Evolutionary conservation across 1,140 invertebrate species (phyloP).

Genomic region (Bombus sylvicola): DNA sequence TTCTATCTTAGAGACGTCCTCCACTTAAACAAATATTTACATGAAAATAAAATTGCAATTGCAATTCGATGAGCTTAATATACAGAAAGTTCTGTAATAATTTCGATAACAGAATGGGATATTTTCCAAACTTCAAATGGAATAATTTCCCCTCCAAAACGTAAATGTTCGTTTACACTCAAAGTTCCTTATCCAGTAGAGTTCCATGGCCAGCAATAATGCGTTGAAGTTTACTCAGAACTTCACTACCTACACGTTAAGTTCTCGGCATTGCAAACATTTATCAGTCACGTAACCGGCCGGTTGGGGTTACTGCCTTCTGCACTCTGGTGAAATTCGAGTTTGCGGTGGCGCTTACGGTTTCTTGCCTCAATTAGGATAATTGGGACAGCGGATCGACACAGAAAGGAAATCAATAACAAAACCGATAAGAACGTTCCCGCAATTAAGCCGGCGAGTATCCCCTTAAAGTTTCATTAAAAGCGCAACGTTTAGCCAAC

Average conservation of each 20-base stretch:
- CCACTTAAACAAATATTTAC: not conserved
- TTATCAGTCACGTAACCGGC: constrained; percentile 28
- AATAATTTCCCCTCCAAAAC: not conserved
- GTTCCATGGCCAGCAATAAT: not conserved
- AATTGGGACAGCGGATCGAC: constrained; percentile 38
- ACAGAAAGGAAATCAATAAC: constrained; percentile 15
- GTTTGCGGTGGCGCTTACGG: constrained; percentile 28
- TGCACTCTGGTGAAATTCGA: constrained; percentile 19
- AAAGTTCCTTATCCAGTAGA: not conserved
- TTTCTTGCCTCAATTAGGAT: constrained; percentile 20
- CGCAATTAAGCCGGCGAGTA: constrained; percentile 27
- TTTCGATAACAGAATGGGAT: not conserved
- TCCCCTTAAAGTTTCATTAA: constrained; percentile 37
- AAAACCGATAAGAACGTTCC: constrained; percentile 6
- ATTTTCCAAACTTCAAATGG: not conserved
- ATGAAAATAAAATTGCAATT: not conserved
- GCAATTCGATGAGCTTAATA: not conserved
- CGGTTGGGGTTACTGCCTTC: constrained; percentile 5
- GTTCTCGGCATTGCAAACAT: not conserved
- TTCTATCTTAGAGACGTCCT: not conserved
- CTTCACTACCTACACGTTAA: not conserved
- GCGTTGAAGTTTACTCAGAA: not conserved
- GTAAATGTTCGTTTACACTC: not conserved
- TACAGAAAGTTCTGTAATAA: not conserved
- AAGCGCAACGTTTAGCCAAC: constrained; percentile 30